Conservation (phyloP, 2,888 invertebrate species). For the Hemaris fuciformis region DNA sequence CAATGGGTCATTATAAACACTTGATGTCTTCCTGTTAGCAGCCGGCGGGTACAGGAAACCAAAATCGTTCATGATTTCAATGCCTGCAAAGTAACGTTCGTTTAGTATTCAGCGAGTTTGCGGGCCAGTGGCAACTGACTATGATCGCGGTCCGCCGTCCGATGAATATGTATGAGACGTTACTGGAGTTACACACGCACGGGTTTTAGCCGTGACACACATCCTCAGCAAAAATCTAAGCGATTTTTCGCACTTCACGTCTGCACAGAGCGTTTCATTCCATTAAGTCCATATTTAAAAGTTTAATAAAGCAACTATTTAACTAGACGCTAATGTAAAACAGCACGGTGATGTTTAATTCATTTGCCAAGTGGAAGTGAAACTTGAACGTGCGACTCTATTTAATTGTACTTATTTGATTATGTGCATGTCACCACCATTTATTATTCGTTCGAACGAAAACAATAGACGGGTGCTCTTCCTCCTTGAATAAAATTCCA, state of each 20-base stretch:
- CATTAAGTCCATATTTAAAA: slow-evolving; percentile 33
- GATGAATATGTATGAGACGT: slow-evolving; percentile 72
- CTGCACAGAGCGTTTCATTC: slow-evolving; percentile 26
- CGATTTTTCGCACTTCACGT: slow-evolving; percentile 42
- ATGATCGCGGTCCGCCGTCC: slow-evolving; percentile 54
- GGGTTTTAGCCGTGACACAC: slow-evolving; percentile 71
- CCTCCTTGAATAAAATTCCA: slow-evolving; percentile 27
- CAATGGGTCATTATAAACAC: slow-evolving; percentile 16
- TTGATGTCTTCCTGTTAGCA: slow-evolving; percentile 39
- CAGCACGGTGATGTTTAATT: slow-evolving; percentile 37
- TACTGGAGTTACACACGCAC: slow-evolving; percentile 56
- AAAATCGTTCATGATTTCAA: slow-evolving; percentile 64
- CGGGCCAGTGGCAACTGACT: slow-evolving; percentile 65
- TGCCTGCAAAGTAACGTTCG: slow-evolving; percentile 56
- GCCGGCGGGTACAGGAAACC: slow-evolving; percentile 51
- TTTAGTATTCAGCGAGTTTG: slow-evolving; percentile 72
- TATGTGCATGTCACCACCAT: not conserved
- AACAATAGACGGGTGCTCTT: slow-evolving; percentile 34
- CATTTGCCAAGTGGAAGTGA: slow-evolving; percentile 32
- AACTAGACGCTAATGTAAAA: slow-evolving; percentile 30
- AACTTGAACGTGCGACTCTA: slow-evolving; percentile 32
- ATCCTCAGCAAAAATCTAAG: slow-evolving; percentile 49
- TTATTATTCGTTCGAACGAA: slow-evolving; percentile 31
- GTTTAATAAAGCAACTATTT: slow-evolving; percentile 30
- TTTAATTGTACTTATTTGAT: slow-evolving; percentile 12